Conservation (phyloP, 2,113 vertebrate species). For the Gambusia affinis region DNA sequence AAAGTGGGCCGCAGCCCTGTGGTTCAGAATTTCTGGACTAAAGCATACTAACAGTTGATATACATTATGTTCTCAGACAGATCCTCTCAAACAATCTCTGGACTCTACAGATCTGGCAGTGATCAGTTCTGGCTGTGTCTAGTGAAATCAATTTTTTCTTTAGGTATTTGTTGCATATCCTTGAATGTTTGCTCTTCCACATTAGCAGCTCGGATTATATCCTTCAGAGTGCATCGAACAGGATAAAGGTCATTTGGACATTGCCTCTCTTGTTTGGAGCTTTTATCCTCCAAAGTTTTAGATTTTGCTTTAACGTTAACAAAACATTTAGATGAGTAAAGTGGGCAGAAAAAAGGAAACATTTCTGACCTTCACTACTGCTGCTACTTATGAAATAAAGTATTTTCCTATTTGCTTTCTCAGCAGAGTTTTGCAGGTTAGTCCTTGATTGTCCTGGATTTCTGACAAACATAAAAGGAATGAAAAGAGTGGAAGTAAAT, state of each 20-base stretch:
- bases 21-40: too few relatives aligned
- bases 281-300: slow-evolving; percentile 5
- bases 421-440: neutral
- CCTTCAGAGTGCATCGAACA: neutral
- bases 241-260: neutral
- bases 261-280: neutral
- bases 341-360: neutral
- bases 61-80: too few relatives aligned
- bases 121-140: too few relatives aligned
- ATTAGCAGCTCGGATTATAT: too few relatives aligned
- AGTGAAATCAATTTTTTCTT: too few relatives aligned
- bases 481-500: neutral
- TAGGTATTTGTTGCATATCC: too few relatives aligned
- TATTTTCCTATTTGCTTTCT: neutral
- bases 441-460: slow-evolving; percentile 5
- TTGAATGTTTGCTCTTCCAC: too few relatives aligned
- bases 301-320: slow-evolving; percentile 14
- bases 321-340: neutral
- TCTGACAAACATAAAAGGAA: neutral
- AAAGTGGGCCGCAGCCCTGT: too few relatives aligned
- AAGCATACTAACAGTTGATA: too few relatives aligned
- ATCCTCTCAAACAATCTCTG: too few relatives aligned
- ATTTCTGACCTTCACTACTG: slow-evolving; percentile 2
- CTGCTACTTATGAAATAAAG: slow-evolving; percentile 10
- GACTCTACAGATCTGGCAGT: too few relatives aligned